A percentile compares a stretch with the other conserved stretches of the same genome.
Conservation (phyloP, 2,888 invertebrate genomes). For the Hyposoter didymator region DNA sequence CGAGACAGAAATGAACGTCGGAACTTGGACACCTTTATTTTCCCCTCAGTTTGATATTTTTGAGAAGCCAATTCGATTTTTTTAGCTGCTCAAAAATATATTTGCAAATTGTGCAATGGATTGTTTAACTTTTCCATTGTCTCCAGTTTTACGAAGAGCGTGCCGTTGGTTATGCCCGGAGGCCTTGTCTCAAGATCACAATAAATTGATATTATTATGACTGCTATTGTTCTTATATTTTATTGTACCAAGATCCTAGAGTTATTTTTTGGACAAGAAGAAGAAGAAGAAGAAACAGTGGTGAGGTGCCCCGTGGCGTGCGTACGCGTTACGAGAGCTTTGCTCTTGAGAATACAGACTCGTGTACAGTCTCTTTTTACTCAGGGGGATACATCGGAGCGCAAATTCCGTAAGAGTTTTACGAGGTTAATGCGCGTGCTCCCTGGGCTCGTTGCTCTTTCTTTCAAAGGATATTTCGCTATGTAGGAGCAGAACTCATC, state of each 20-base stretch:
- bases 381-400: constrained; percentile 64
- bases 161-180: neutral
- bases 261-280: constrained; percentile 18
- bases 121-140: neutral
- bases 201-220: constrained; percentile 36
- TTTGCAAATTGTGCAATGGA: neutral
- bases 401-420: constrained; percentile 78
- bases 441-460: constrained; percentile 45
- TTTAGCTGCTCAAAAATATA: neutral
- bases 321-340: constrained; percentile 55
- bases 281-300: constrained; percentile 15
- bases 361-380: constrained; percentile 27
- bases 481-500: constrained; percentile 15
- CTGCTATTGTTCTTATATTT: constrained; percentile 15
- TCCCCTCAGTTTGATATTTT: neutral
- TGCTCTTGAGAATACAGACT: constrained; percentile 22
- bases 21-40: neutral
- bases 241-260: constrained; percentile 18
- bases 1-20: neutral
- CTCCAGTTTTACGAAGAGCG: neutral
- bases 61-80: neutral
- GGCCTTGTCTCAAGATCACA: constrained; percentile 1
- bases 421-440: constrained; percentile 78
- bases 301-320: constrained; percentile 59
- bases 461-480: constrained; percentile 29